Base-by-base conservation (phyloP, 2,888 invertebrate genomes). In the Acrocera orbiculus region DNA sequence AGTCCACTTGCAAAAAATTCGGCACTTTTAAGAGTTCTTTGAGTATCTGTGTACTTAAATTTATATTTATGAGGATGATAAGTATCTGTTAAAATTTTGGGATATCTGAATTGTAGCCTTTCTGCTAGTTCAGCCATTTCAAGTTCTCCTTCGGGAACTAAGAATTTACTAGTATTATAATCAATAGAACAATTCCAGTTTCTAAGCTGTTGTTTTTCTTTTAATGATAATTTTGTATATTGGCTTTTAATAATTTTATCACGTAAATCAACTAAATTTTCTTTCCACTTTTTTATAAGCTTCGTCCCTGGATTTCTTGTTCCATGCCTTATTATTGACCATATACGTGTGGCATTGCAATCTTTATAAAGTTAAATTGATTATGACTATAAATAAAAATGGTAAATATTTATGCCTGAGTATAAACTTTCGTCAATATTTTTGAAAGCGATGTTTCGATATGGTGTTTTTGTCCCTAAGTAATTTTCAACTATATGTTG, bases 261-360 rank as follows among this genome's bases (percentile, higher is more conserved):
- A 45, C 64, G 65, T 16, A 77, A 52, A 26, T 61, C 48, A 19
- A 63, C 63, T 8, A 82, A 55, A 30, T 62, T 54, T 2, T 58
- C 56, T 25, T 61, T 63, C 54, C 75, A 70, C 17, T 52, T 52
- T 7, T 52, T 40, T 35, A 78, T 70, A 26, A 71, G 63, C 39
- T 67, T 63, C 32, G 55, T 53, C 43, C 70, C 68, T 1, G 82
- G 81, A 53, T 73, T 66, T 41, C 83, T 66, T n/a, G 80, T 76
- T 4, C 83, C 85, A 58, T 85, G 85, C 5, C 85, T 67, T 24
- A 76, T 55, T 14, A 81, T 47, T 57, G 78, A 67, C 83, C 83
- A 85, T 39, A 79, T 69, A 54, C 77, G 76, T 25, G 59, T 56
- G 28, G 70, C 66, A 41, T 55, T 61, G 47, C 79, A 80, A 45